These are phyloP conservation scores for Brachirus orientalis DNA, from an alignment of 2,113 vertebrate species.

Conservation along the genomic window DNA sequence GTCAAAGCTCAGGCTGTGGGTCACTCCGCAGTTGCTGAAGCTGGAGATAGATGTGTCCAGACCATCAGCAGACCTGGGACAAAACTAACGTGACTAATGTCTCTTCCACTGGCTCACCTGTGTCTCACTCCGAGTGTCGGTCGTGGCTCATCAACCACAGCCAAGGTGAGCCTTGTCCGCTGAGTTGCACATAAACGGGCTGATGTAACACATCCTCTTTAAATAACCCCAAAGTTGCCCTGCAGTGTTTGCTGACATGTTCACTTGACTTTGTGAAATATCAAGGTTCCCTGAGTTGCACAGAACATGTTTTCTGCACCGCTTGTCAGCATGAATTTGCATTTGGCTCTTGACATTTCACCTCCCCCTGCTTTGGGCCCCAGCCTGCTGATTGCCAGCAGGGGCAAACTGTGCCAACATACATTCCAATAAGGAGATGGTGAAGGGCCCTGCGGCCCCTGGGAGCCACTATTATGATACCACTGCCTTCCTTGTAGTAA, in stretches of 20 bases:
- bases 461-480: constrained; percentile 29
- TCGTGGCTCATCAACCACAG: constrained; percentile 42
- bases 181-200: constrained; percentile 53
- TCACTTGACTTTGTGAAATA: constrained; percentile 85
- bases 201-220: constrained; percentile 74
- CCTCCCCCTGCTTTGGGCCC: constrained; percentile 38
- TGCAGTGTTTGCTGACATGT: constrained; percentile 66
- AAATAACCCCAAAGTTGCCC: constrained; percentile 77
- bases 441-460: constrained; percentile 62
- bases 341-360: constrained; percentile 76
- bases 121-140: constrained; percentile 33
- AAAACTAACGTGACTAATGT: constrained; percentile 39
- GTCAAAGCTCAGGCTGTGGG: constrained; percentile 32
- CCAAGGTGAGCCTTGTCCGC: constrained; percentile 41
- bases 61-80: not conserved
- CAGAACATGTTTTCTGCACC: constrained; percentile 78
- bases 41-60: constrained; percentile 23
- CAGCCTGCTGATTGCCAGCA: constrained; percentile 36
- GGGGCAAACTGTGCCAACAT: constrained; percentile 56
- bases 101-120: constrained; percentile 20
- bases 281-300: constrained; percentile 78
- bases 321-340: constrained; percentile 80
- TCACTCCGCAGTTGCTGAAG: not conserved
- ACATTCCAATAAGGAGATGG: constrained; percentile 48
- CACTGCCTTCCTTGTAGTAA: constrained; percentile 1